phyloP scores from a whole-genome alignment of 2,113 vertebrate species.

The Orthonyx spaldingii region DNA sequence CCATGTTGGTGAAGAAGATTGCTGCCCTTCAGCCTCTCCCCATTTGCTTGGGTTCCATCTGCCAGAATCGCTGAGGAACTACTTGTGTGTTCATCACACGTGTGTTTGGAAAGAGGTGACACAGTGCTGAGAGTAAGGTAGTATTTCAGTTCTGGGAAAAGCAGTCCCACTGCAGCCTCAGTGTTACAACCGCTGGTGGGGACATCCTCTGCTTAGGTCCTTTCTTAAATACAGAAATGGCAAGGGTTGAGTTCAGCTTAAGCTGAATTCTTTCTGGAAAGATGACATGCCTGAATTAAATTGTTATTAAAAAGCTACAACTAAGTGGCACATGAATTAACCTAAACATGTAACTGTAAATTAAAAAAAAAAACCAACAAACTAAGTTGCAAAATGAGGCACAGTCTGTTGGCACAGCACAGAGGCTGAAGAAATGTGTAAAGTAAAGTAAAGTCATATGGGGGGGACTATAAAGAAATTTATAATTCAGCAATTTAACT shows the following conservation, averaged over 20 bases:
- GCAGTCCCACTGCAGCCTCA: not conserved
- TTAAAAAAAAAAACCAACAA: not conserved
- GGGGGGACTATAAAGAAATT: not conserved
- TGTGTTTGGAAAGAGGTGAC: not conserved
- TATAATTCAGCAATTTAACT: not conserved
- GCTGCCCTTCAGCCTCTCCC: not conserved
- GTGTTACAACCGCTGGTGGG: not conserved
- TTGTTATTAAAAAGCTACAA: not conserved
- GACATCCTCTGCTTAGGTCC: not conserved
- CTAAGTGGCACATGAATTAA: not conserved
- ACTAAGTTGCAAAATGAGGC: not conserved
- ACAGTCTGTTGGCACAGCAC: not conserved
- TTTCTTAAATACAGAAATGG: not conserved
- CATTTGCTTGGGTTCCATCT: fast-evolving
- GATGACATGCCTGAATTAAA: not conserved
- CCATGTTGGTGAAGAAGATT: not conserved
- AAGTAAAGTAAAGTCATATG: not conserved
- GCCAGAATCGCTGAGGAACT: not conserved
- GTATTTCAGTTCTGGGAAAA: not conserved
- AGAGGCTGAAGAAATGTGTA: not conserved
- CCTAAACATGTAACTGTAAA: not conserved
- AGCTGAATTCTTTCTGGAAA: not conserved
- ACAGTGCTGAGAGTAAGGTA: not conserved
- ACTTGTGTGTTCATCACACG: fast-evolving
- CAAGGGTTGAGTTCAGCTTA: not conserved